Base-by-base conservation (phyloP, 1,140 invertebrate genomes). In the Drosophila ambigua region DNA sequence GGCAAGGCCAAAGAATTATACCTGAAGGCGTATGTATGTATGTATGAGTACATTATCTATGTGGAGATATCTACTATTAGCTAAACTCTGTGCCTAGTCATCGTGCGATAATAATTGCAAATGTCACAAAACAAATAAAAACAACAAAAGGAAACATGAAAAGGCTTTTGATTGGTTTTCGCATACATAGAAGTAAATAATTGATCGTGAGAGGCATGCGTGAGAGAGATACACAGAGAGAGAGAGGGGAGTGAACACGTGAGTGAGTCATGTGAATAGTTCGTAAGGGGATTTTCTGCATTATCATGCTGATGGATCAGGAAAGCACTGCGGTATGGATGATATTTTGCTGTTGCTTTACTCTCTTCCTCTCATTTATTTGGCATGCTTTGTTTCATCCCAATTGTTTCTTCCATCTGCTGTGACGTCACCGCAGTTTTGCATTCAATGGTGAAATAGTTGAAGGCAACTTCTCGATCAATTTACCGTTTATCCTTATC, bases 301-400 rank as follows among this genome's bases (percentile, higher is more conserved):
- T n/a, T 15, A 44, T 76, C 73, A 76, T 76, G 73, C 72, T 76
- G 73, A 76, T 67, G 57, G 50, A 68, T 58, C 72, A 68, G 55
- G 54, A 68, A 76, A 76, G 63, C 48, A 24, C 61, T 31, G 43
- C 48, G 61, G 50, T 66, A 53, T 28, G 61, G 11, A 49, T 59
- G 52, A 68, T 65, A 60, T 62, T 24, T 59, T 79, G 66, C 71
- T 75, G 49, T 15, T 63, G 59, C 66, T 62, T 23, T 52, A 20
- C 43, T 68, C 44, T 59, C 58, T 31, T 15, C 45, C 20, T 60
- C 16, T 57, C 60, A 41, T 46, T 44, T 28, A 2, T 11, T 48
- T 35, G 49, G 45, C 31, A 28, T 7, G 20, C 31, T 59, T 35
- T 58, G 31, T 53, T 5, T 52, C 24, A 20, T 51, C 13, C 23